Evolutionary conservation across 1,140 invertebrate species (phyloP).

Genomic region (Habropoda laboriosa): DNA sequence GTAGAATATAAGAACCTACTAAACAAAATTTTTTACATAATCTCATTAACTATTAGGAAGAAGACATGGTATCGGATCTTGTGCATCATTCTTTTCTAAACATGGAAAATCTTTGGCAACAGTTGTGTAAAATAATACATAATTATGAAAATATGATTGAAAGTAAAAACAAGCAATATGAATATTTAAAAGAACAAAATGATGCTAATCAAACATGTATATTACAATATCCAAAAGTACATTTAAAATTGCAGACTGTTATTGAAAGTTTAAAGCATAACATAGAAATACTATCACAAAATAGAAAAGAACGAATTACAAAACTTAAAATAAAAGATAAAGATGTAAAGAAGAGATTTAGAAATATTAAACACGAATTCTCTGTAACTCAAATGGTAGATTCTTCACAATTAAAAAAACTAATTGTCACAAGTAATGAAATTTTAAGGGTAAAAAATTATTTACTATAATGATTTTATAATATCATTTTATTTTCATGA

Average conservation of each 20-base stretch:
- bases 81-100: slow-evolving; percentile 56
- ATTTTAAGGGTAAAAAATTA: slow-evolving; percentile 70
- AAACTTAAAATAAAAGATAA: slow-evolving; percentile 66
- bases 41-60: slow-evolving; percentile 65
- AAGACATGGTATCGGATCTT: slow-evolving; percentile 65
- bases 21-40: not conserved
- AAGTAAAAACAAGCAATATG: slow-evolving; percentile 76
- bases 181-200: slow-evolving; percentile 76
- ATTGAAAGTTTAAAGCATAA: slow-evolving; percentile 71
- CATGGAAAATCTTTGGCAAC: slow-evolving; percentile 68
- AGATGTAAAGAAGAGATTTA: slow-evolving; percentile 59
- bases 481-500: slow-evolving; percentile 6
- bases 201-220: slow-evolving; percentile 62
- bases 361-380: slow-evolving; percentile 68
- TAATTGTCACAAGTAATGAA: slow-evolving; percentile 70
- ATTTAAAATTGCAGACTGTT: slow-evolving; percentile 62
- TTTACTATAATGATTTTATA: slow-evolving; percentile 11
- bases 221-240: slow-evolving; percentile 67
- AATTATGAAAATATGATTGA: slow-evolving; percentile 73
- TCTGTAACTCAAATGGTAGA: slow-evolving; percentile 66
- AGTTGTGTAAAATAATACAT: slow-evolving; percentile 65
- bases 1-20: not conserved
- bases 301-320: slow-evolving; percentile 61
- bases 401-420: slow-evolving; percentile 69
- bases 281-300: slow-evolving; percentile 54